Conservation (phyloP, 2,888 invertebrate species). For the Endomychus coccineus region DNA sequence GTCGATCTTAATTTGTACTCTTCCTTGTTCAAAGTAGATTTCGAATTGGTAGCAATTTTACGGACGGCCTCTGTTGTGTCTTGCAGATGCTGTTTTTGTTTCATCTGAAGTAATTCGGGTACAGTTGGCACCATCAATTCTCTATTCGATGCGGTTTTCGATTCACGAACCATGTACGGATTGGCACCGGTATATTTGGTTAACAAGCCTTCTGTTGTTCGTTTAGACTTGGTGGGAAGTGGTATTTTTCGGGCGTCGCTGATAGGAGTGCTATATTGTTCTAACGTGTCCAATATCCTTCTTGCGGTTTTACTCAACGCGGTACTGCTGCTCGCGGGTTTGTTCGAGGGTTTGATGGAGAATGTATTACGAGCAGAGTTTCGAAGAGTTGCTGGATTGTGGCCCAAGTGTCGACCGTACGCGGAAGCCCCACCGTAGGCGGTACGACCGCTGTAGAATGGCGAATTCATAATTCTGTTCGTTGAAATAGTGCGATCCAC, state of each 20-base stretch:
- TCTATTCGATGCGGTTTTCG: slow-evolving; percentile 32
- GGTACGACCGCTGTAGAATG: slow-evolving; percentile 69
- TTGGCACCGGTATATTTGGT: slow-evolving; percentile 34
- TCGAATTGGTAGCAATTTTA: slow-evolving; percentile 52
- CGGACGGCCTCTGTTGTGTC: slow-evolving; percentile 55
- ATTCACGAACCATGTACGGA: slow-evolving; percentile 32
- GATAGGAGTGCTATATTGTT: slow-evolving; percentile 71
- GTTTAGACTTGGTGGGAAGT: slow-evolving; percentile 32
- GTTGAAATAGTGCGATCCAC: slow-evolving; percentile 43
- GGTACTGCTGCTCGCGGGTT: slow-evolving; percentile 31
- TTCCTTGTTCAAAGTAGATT: slow-evolving; percentile 40
- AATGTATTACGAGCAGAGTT: slow-evolving; percentile 33
- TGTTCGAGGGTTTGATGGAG: slow-evolving; percentile 45
- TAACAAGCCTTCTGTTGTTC: slow-evolving; percentile 25
- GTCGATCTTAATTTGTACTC: slow-evolving; percentile 34
- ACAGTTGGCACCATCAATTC: slow-evolving; percentile 57
- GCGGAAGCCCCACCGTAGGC: slow-evolving; percentile 68
- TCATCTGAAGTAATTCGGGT: slow-evolving; percentile 55
- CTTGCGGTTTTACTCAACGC: slow-evolving; percentile 67
- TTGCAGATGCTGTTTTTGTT: slow-evolving; percentile 52
- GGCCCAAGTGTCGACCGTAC: slow-evolving; percentile 37
- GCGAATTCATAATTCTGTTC: slow-evolving; percentile 50
- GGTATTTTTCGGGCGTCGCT: slow-evolving; percentile 74
- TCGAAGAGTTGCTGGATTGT: slow-evolving; percentile 5
- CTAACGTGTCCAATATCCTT: slow-evolving; percentile 70